Percentiles rank a stretch among this genome's conserved stretches.
Evolutionary conservation across 2,797 vertebrate species (phyloP).

Genomic region (Australoheros facetus): DNA sequence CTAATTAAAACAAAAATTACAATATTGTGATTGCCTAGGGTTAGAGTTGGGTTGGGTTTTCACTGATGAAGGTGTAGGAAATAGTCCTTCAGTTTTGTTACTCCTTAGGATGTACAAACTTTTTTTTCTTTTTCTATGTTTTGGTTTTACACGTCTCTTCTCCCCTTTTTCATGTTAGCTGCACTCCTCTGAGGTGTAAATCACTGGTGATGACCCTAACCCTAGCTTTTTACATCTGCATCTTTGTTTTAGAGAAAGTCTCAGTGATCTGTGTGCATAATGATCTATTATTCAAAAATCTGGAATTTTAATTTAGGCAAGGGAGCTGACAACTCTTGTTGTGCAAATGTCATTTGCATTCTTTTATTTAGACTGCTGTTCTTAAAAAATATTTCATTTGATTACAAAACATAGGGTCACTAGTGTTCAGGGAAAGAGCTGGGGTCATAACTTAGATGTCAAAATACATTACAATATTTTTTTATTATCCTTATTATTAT

Average conservation of each 20-base stretch:
- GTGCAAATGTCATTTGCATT: background rate
- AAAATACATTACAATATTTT: too few species aligned
- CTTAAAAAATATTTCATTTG: background rate
- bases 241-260: background rate
- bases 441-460: background rate
- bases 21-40: too few species aligned
- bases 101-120: background rate
- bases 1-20: too few species aligned
- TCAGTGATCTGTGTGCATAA: background rate
- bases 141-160: too few species aligned
- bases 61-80: too few species aligned
- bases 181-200: too few species aligned
- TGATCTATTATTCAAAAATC: background rate
- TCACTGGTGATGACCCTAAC: too few species aligned
- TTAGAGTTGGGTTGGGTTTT: too few species aligned
- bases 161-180: background rate
- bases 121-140: background rate
- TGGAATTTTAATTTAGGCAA: background rate
- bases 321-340: background rate
- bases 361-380: background rate
- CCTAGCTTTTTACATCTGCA: background rate
- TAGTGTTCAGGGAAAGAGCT: background rate
- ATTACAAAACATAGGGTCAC: background rate
- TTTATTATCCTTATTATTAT: too few species aligned
- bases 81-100: background rate